Base-by-base conservation (phyloP, 1,140 invertebrate species). In the Sycobia sp. region DNA sequence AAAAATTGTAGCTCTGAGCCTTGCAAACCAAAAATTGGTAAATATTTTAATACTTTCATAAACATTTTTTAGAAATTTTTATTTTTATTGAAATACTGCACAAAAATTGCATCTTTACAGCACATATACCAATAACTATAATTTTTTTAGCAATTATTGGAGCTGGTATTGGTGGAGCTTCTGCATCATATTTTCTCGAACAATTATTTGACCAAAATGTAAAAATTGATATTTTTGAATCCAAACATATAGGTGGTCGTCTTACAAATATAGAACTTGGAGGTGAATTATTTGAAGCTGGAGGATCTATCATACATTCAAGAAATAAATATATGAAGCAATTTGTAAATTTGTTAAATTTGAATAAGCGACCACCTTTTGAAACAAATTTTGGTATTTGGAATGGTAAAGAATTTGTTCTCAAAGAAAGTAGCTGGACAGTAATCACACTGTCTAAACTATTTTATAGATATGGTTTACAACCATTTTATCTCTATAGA, bases 131-230 rank as follows among this genome's bases (percentile, higher is more conserved):
- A 38, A 41, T 53, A 38, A 14, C 16, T 25, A 16, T 44, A 47
- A 25, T 9, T 29, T 14, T 67, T 47, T 56, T 54, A 87, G 88
- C 84, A 20, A 83, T 90, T 39, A 80, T 89, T 69, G 88, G 88
- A 25, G 87, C 82, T 43, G 88, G 88, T 11, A 85, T 89, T 47
- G 85, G 88, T 62, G 88, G 88, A 38, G 84, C 86, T 4, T 83
- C 86, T 9, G 71, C 84, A 20, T 85, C 86, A 0, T 84, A 86
- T 72, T 89, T 84, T 71, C 67, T 89, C 4, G 75, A 80, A 16
- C 72, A 87, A 69, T 71, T 87, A 56, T 84, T 87, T 68, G 69
- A 78, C 1, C 67, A 74, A 36, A 74, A 82, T 72, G 67, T 80
- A 36, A 67, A 78, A 2, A 81, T 86, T 57, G 81, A 86, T 65